Percentiles rank a stretch among this genome's conserved stretches.
Conservation (phyloP, 2,888 invertebrate species). For the Melieria picta region DNA sequence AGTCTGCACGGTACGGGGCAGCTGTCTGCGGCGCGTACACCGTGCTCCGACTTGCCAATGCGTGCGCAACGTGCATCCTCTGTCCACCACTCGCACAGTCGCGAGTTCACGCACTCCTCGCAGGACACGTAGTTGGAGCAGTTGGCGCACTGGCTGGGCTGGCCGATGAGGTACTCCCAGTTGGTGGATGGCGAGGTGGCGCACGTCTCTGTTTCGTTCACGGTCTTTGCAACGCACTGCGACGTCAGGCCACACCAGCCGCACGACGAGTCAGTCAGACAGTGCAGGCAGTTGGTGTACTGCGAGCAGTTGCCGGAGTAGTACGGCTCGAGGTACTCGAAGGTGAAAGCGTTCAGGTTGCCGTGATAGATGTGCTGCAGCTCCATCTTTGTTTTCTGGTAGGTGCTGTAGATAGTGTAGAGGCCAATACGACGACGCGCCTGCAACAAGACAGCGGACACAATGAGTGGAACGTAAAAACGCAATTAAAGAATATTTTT, state of each 20-base stretch:
- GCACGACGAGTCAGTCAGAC: slow-evolving; percentile 87
- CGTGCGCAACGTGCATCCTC: slow-evolving; percentile 88
- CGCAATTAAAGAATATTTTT: neutral
- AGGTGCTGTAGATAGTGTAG: slow-evolving; percentile 71
- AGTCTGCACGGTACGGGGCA: slow-evolving; percentile 87
- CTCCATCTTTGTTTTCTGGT: slow-evolving; percentile 84
- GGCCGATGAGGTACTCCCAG: slow-evolving; percentile 84
- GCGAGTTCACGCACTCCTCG: slow-evolving; percentile 80
- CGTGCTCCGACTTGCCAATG: slow-evolving; percentile 77
- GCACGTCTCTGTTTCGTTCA: slow-evolving; percentile 76
- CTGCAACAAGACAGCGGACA: slow-evolving; percentile 51
- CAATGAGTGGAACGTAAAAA: neutral
- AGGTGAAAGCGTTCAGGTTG: slow-evolving; percentile 84
- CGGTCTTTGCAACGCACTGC: slow-evolving; percentile 74
- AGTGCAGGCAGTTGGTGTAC: slow-evolving; percentile 86
- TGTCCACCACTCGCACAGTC: slow-evolving; percentile 91
- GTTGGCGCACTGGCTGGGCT: slow-evolving; percentile 84
- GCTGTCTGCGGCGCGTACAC: slow-evolving; percentile 71
- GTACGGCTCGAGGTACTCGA: slow-evolving; percentile 89
- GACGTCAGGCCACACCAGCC: slow-evolving; percentile 90
- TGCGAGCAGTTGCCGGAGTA: slow-evolving; percentile 80
- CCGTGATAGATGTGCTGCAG: slow-evolving; percentile 79
- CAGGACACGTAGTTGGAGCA: slow-evolving; percentile 92
- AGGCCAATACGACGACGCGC: slow-evolving; percentile 70
- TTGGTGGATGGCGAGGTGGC: slow-evolving; percentile 38